Percentiles rank a stretch among this genome's conserved stretches.
Conservation (phyloP, 2,797 vertebrate genomes). For the Notolabrus celidotus region DNA sequence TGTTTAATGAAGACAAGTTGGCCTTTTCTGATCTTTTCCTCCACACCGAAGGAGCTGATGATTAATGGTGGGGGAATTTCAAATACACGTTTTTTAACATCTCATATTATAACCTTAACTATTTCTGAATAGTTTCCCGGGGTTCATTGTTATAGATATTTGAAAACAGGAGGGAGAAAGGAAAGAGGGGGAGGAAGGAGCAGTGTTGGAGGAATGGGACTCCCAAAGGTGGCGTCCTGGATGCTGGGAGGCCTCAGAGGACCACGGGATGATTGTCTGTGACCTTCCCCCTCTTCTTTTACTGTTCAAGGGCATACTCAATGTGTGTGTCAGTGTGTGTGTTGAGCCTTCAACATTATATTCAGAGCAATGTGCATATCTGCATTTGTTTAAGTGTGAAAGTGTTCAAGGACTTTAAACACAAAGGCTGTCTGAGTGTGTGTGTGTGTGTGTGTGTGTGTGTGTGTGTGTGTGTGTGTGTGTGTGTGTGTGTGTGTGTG, state of each 20-base stretch:
- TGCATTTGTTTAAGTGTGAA: slow-evolving; percentile 11
- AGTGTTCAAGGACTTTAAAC: slow-evolving; percentile 37
- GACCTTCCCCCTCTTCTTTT: slow-evolving; percentile 71
- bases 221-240: slow-evolving; percentile 76
- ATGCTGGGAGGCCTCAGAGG: slow-evolving; percentile 71
- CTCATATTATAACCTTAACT: too few relatives aligned
- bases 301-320: slow-evolving; percentile 69
- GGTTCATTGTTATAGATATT: not conserved
- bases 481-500: not conserved
- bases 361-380: not conserved
- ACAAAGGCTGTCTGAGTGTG: not conserved
- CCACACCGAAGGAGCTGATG: too few relatives aligned
- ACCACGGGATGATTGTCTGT: slow-evolving; percentile 70
- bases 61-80: too few relatives aligned
- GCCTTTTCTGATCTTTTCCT: too few relatives aligned
- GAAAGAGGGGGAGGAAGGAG: slow-evolving; percentile 19
- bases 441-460: not conserved
- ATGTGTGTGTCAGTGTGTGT: slow-evolving; percentile 17
- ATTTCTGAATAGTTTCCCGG: not conserved
- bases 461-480: not conserved
- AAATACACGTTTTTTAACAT: too few relatives aligned
- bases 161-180: slow-evolving; percentile 4
- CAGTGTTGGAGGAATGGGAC: slow-evolving; percentile 29
- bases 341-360: slow-evolving; percentile 21
- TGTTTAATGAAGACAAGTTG: too few relatives aligned